Percentiles rank a stretch among this genome's conserved stretches.
Conservation (phyloP, 2,888 invertebrate species). For the Altica lythri region DNA sequence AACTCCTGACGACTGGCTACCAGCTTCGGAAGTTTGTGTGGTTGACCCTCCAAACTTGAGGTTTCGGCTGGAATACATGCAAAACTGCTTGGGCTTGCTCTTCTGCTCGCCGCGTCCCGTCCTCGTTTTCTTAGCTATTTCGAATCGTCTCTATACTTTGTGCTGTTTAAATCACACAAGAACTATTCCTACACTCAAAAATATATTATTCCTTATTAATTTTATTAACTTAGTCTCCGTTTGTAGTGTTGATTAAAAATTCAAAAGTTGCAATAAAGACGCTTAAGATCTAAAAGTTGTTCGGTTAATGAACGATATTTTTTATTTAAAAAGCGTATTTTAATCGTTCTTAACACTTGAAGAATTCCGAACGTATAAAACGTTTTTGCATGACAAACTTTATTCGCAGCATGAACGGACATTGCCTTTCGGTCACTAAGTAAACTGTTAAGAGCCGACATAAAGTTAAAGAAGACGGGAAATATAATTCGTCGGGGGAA, state of each 20-base stretch:
- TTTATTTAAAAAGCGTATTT: slow-evolving; percentile 12
- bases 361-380: slow-evolving; percentile 29
- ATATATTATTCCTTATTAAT: too few relatives aligned
- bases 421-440: slow-evolving; percentile 43
- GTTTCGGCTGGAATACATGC: slow-evolving; percentile 53
- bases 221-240: too few relatives aligned
- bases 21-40: slow-evolving; percentile 58
- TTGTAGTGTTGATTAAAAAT: too few relatives aligned
- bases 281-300: background rate
- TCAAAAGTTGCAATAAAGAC: background rate
- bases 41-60: slow-evolving; percentile 57
- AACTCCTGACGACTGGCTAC: slow-evolving; percentile 46
- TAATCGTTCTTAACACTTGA: slow-evolving; percentile 29
- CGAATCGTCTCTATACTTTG: background rate
- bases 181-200: too few relatives aligned
- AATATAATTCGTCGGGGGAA: slow-evolving; percentile 34
- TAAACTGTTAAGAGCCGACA: slow-evolving; percentile 39
- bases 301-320: slow-evolving; percentile 1
- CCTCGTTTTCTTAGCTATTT: background rate
- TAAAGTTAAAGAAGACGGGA: slow-evolving; percentile 36
- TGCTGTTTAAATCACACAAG: too few relatives aligned
- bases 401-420: slow-evolving; percentile 34
- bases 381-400: slow-evolving; percentile 36
- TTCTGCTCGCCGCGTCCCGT: slow-evolving; percentile 28
- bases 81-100: slow-evolving; percentile 50